Base-by-base conservation (phyloP, 2,888 invertebrate genomes). In the Calliphora vomitoria region DNA sequence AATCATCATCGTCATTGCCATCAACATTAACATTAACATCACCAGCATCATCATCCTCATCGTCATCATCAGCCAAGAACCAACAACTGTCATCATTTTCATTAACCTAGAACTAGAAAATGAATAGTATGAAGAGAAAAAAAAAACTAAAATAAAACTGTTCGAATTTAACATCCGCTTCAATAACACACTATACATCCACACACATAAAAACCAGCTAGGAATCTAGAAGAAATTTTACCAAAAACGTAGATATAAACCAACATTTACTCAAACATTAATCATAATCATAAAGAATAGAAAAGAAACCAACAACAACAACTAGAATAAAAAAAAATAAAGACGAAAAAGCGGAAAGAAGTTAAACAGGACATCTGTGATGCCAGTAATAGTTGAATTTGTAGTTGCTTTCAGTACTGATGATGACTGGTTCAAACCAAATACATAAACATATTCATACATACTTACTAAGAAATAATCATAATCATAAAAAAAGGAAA, bases 81-180 rank as follows among this genome's bases (percentile, higher is more conserved):
- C 50, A 87, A 85, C 87, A 87, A 87, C 87, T 87, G 87, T 87
- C 87, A 87, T 85, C 75, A 79, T 85, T 87, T 87, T 85, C 87
- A 87, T 87, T 87, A 87, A 82, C 85, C 85, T 82, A 87, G 87
- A 87, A 87, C 75, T 85, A 71, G 71, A 78, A 83, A 83, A 50
- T 41, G 53, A 75, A 78, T 50, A 72, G 18, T 25, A 47, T 64
- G 58, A 71, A 8, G 11, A 20, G 4, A 13, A 60, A 11, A 69
- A 62, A 69, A 71, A 62, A 38, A 20, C 38, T 15, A 62, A 69
- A 83, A 62, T 55, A 78, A 83, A 83, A 85, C 78, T 68, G 66
- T 72, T 79, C 44, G 72, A 85, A 85, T 71, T 66, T 50, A 75
- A 82, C 87, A 82, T 87, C 87, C 85, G 85, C 79, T 85, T 82